Evolutionary conservation across 2,888 invertebrate genomes (phyloP).

Genomic region (Pilophorus perplexus): DNA sequence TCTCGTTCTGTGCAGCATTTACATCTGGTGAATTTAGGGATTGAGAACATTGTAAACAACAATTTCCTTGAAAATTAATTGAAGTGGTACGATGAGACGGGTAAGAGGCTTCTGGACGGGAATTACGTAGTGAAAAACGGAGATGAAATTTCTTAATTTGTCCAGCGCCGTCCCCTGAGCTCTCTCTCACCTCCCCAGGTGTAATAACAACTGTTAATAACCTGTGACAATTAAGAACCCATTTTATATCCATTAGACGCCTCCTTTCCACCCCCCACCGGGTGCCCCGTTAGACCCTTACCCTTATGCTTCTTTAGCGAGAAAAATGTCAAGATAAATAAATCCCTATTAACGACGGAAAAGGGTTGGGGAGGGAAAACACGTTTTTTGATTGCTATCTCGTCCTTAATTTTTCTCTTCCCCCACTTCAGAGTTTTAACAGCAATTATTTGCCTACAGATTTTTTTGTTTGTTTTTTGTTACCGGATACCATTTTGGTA

Average conservation of each 20-base stretch:
- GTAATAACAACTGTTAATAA: conserved; percentile 22
- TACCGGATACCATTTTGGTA: too few relatives aligned
- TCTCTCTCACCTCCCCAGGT: conserved; percentile 4
- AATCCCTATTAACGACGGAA: conserved; percentile 18
- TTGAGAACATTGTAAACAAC: too few relatives aligned
- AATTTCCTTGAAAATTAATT: too few relatives aligned
- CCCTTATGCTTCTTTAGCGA: background rate
- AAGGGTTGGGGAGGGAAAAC: conserved; percentile 1
- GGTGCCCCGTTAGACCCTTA: background rate
- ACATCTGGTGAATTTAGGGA: too few relatives aligned
- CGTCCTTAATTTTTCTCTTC: background rate
- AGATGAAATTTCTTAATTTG: conserved; percentile 23
- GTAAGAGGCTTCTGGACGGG: too few relatives aligned
- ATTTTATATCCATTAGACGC: conserved; percentile 42
- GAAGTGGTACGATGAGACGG: too few relatives aligned
- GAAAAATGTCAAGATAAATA: conserved; percentile 39
- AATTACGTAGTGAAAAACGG: background rate
- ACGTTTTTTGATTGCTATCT: conserved; percentile 25
- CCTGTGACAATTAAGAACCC: conserved; percentile 40
- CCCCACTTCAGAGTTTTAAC: background rate
- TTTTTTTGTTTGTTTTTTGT: background rate
- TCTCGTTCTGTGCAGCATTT: too few relatives aligned
- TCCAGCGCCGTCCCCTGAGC: background rate
- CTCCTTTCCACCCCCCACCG: background rate
- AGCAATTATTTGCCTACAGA: background rate